Conservation (phyloP, 1,140 invertebrate genomes). For the Drosophila ficusphila region DNA sequence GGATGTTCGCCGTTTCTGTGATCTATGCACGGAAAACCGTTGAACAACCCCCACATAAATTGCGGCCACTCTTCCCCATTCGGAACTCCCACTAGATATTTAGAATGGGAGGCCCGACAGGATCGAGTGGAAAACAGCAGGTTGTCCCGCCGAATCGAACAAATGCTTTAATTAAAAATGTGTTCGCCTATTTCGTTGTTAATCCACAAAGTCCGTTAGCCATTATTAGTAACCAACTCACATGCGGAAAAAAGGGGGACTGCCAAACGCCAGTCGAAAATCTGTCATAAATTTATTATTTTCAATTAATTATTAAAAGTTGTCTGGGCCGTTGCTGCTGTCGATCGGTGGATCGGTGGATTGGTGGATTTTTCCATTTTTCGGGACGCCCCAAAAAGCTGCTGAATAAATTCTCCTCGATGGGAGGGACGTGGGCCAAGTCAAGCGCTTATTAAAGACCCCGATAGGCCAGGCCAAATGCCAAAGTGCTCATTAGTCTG, state of each 20-base stretch:
- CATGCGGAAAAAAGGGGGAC: slow-evolving; percentile 23
- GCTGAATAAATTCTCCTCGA: slow-evolving; percentile 68
- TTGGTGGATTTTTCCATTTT: slow-evolving; percentile 14
- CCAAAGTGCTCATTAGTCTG: slow-evolving; percentile 74
- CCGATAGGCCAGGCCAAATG: slow-evolving; percentile 64
- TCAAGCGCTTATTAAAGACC: slow-evolving; percentile 58
- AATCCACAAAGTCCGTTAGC: slow-evolving; percentile 50
- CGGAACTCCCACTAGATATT: slow-evolving; percentile 64
- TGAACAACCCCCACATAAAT: slow-evolving; percentile 16
- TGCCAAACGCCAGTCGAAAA: slow-evolving; percentile 64
- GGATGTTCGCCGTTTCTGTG: no score
- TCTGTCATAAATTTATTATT: slow-evolving; percentile 83
- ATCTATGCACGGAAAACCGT: slow-evolving; percentile 36
- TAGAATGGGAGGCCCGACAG: slow-evolving; percentile 8
- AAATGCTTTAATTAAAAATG: slow-evolving; percentile 81
- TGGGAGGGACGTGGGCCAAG: slow-evolving; percentile 23
- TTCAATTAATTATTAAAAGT: slow-evolving; percentile 74
- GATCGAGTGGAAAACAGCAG: slow-evolving; percentile 36
- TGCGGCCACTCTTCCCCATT: slow-evolving; percentile 1
- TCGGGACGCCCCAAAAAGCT: slow-evolving; percentile 61
- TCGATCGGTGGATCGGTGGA: slow-evolving; percentile 33
- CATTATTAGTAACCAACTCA: slow-evolving; percentile 66
- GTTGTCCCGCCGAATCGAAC: slow-evolving; percentile 44
- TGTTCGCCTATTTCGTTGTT: slow-evolving; percentile 67
- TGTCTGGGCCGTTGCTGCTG: slow-evolving; percentile 22